phyloP scores from a whole-genome alignment of 2,888 invertebrate genomes.

The Parnassius orleans region DNA sequence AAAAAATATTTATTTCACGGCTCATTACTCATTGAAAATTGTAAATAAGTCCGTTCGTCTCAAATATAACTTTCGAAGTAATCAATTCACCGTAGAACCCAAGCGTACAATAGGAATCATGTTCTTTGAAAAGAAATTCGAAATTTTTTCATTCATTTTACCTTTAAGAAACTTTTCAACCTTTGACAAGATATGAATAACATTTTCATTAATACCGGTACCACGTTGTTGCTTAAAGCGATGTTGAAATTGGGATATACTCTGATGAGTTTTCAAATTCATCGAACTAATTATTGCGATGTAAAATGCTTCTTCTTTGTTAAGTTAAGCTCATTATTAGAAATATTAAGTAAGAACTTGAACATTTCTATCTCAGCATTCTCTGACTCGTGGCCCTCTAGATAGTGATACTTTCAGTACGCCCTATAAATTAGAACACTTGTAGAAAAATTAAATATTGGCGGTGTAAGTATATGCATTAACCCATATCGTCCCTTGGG shows the following conservation, averaged over 20 bases:
- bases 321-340: too few relatives aligned
- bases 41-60: slow-evolving; percentile 15
- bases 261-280: not conserved
- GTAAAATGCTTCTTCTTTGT: too few relatives aligned
- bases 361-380: too few relatives aligned
- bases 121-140: slow-evolving; percentile 20
- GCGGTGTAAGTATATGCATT: too few relatives aligned
- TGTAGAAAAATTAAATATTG: too few relatives aligned
- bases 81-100: slow-evolving; percentile 25
- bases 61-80: slow-evolving; percentile 15
- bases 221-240: slow-evolving; percentile 14
- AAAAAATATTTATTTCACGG: slow-evolving; percentile 1
- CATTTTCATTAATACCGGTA: slow-evolving; percentile 16
- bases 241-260: too few relatives aligned
- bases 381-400: too few relatives aligned
- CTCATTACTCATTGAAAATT: slow-evolving; percentile 21
- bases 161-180: slow-evolving; percentile 19
- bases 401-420: too few relatives aligned
- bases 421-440: too few relatives aligned
- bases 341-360: too few relatives aligned
- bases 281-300: not conserved
- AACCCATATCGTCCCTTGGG: too few relatives aligned
- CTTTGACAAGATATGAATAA: slow-evolving; percentile 26
- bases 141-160: slow-evolving; percentile 18
- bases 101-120: slow-evolving; percentile 22